A percentile compares a stretch with the other conserved stretches of the same genome.
These are phyloP conservation scores for Polylopha cassiicola DNA, from an alignment of 2,888 invertebrate species.

Conservation along the genomic window DNA sequence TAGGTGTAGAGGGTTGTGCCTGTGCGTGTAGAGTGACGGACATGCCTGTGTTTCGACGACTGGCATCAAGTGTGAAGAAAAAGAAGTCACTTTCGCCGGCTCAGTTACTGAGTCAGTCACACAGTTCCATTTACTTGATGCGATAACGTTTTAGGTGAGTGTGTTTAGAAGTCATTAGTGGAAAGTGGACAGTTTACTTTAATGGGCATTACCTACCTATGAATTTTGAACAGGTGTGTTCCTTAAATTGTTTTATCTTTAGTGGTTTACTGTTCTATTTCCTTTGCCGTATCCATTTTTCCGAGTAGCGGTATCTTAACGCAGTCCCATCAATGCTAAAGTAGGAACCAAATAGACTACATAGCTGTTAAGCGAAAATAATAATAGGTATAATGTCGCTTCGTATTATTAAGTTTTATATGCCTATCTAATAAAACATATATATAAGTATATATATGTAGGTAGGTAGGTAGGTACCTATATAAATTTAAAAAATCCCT, in stretches of 20 bases:
- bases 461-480: too few relatives aligned
- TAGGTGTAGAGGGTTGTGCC: constrained; percentile 40
- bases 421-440: too few relatives aligned
- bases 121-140: constrained; percentile 62
- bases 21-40: constrained; percentile 58
- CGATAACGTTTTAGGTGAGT: constrained; percentile 76
- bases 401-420: too few relatives aligned
- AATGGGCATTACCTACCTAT: constrained; percentile 29
- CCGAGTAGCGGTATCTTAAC: too few relatives aligned
- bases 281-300: constrained; percentile 6
- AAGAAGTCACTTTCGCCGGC: constrained; percentile 59
- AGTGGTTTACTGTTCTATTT: constrained; percentile 12
- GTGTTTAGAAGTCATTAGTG: constrained; percentile 49
- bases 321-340: too few relatives aligned
- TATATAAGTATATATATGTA: too few relatives aligned
- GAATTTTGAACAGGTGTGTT: constrained; percentile 23
- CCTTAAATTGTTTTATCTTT: constrained; percentile 11
- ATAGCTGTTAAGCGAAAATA: too few relatives aligned
- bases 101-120: constrained; percentile 46
- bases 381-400: too few relatives aligned
- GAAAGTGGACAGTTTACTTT: constrained; percentile 41
- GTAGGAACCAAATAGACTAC: too few relatives aligned
- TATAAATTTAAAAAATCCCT: too few relatives aligned
- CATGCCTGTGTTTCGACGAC: constrained; percentile 67
- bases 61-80: constrained; percentile 71